These are phyloP conservation scores for Yoshiicerus persimilis DNA, from an alignment of 1,140 invertebrate genomes.

Conservation along the genomic window DNA sequence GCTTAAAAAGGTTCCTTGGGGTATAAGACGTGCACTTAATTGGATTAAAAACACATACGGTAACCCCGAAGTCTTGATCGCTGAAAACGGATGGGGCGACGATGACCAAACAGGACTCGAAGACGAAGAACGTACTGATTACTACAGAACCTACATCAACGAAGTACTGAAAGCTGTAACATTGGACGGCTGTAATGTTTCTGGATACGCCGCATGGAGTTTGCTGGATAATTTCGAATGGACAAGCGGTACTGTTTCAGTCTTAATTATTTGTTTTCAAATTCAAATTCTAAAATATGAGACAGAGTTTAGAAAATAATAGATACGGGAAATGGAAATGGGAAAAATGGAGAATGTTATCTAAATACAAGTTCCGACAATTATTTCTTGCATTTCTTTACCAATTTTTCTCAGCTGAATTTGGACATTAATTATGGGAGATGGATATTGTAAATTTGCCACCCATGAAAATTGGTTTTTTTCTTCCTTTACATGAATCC, in stretches of 20 bases:
- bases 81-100: constrained; percentile 51
- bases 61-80: constrained; percentile 26
- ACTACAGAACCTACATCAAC: constrained; percentile 61
- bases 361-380: too few species aligned
- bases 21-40: constrained; percentile 32
- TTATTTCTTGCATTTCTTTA: too few species aligned
- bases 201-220: constrained; percentile 39
- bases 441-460: too few species aligned
- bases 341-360: too few species aligned
- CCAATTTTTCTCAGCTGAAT: too few species aligned
- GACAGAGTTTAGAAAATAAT: too few species aligned
- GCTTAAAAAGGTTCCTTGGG: constrained; percentile 58
- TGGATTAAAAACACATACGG: constrained; percentile 41
- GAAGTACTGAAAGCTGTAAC: constrained; percentile 67
- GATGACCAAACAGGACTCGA: constrained; percentile 44
- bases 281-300: too few species aligned
- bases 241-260: background rate
- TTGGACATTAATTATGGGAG: too few species aligned
- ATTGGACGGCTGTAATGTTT: constrained; percentile 40
- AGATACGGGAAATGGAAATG: too few species aligned
- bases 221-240: constrained; percentile 38
- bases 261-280: too few species aligned
- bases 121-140: background rate
- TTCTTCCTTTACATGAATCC: too few species aligned
- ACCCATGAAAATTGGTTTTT: too few species aligned